phyloP scores from a whole-genome alignment of 2,797 vertebrate species.

The Spondyliosoma cantharus region DNA sequence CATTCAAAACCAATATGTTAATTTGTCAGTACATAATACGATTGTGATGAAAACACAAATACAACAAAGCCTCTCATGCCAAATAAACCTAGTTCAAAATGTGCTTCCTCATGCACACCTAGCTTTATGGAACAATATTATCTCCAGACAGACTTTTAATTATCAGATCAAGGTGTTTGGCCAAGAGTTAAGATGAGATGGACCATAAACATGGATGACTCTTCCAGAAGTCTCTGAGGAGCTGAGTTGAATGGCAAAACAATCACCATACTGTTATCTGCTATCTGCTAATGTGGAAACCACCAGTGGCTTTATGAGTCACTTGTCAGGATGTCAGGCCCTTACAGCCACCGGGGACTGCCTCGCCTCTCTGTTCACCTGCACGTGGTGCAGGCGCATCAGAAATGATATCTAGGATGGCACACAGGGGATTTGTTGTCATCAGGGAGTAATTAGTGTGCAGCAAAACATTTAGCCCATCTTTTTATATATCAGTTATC shows the following conservation, averaged over 20 bases:
- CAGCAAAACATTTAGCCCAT: conserved; percentile 21
- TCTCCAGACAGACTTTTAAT: conserved; percentile 11
- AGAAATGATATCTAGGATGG: conserved; percentile 25
- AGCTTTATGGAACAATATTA: conserved; percentile 5
- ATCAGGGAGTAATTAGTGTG: conserved; percentile 58
- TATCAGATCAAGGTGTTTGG: conserved; percentile 7
- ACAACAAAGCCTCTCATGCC: neutral
- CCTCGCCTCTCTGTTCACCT: conserved; percentile 19
- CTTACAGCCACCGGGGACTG: conserved; percentile 26
- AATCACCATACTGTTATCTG: conserved; percentile 42
- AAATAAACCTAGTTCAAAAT: neutral
- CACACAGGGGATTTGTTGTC: conserved; percentile 15
- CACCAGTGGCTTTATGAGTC: conserved; percentile 66
- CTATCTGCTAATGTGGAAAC: conserved; percentile 63
- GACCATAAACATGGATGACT: neutral
- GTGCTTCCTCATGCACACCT: neutral
- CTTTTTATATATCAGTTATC: conserved; percentile 12
- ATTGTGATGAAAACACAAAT: neutral
- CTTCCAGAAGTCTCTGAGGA: conserved; percentile 24
- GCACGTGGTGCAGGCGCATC: conserved; percentile 24
- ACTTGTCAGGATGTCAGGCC: conserved; percentile 53
- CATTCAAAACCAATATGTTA: neutral
- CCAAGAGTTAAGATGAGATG: conserved; percentile 9
- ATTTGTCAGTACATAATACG: neutral
- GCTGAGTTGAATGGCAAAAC: conserved; percentile 38